Conservation (phyloP, 2,888 invertebrate genomes). For the Caenorhabditis macrosperma region DNA sequence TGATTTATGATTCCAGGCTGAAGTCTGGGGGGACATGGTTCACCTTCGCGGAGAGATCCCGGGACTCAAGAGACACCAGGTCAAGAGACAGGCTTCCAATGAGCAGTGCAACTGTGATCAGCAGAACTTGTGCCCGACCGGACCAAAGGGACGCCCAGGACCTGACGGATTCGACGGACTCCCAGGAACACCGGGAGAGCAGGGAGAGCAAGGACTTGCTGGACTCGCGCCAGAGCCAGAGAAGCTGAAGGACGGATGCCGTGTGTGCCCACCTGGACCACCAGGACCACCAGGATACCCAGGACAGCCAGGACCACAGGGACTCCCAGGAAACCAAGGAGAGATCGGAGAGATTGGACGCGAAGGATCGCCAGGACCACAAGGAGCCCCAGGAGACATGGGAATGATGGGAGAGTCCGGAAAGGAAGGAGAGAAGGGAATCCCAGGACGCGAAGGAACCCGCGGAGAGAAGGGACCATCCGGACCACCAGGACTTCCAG, state of each 20-base stretch:
- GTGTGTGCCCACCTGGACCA: slow-evolving; percentile 68
- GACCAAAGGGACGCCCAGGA: slow-evolving; percentile 76
- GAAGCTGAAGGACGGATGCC: slow-evolving; percentile 58
- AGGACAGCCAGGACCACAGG: slow-evolving; percentile 77
- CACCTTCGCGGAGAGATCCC: slow-evolving; percentile 53
- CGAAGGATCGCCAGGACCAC: slow-evolving; percentile 80
- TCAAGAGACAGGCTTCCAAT: slow-evolving; percentile 57
- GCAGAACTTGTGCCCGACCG: slow-evolving; percentile 63
- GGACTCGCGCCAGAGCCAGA: slow-evolving; percentile 63
- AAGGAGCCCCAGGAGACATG: slow-evolving; percentile 67
- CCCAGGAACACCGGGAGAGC: slow-evolving; percentile 69
- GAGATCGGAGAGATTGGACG: slow-evolving; percentile 79
- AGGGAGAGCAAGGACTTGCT: slow-evolving; percentile 62
- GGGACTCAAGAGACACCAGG: slow-evolving; percentile 46
- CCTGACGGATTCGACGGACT: slow-evolving; percentile 78
- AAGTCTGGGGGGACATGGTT: slow-evolving; percentile 68
- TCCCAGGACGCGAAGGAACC: slow-evolving; percentile 80
- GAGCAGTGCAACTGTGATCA: slow-evolving; percentile 67
- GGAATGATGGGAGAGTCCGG: slow-evolving; percentile 80
- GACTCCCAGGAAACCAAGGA: slow-evolving; percentile 80
- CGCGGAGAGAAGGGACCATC: slow-evolving; percentile 82
- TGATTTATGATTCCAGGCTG: slow-evolving; percentile 54
- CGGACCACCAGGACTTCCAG: slow-evolving; percentile 82
- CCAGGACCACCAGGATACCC: slow-evolving; percentile 71
- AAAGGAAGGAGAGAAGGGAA: slow-evolving; percentile 71